phyloP scores from a whole-genome alignment of 2,113 vertebrate genomes.

The Crocuta crocuta region DNA sequence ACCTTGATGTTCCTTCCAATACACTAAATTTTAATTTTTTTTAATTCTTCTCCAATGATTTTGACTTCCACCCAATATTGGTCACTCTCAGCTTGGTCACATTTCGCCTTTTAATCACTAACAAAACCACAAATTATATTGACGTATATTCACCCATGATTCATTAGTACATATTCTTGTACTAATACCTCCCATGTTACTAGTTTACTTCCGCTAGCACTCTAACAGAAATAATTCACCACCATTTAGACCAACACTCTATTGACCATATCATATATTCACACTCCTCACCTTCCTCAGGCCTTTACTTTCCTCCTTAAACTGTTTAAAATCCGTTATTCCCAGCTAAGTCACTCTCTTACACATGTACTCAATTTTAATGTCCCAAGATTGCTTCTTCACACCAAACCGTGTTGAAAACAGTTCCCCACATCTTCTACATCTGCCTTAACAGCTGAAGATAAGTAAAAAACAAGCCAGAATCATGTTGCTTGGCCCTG shows the following conservation, averaged over 20 bases:
- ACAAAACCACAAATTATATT: neutral
- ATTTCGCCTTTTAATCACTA: neutral
- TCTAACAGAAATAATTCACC: neutral
- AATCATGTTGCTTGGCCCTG: neutral
- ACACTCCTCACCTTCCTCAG: neutral
- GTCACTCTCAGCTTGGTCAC: neutral
- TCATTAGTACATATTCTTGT: neutral
- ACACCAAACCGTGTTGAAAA: neutral
- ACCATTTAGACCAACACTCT: neutral
- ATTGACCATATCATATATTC: neutral
- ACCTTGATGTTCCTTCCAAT: neutral
- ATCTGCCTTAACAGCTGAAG: neutral
- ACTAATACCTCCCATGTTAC: neutral
- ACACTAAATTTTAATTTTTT: neutral
- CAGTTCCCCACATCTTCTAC: neutral
- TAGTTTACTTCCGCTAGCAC: neutral
- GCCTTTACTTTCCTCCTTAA: neutral
- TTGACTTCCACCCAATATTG: neutral
- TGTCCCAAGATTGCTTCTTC: neutral
- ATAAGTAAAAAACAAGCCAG: neutral
- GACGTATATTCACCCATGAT: neutral
- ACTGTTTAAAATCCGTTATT: neutral
- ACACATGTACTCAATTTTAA: neutral
- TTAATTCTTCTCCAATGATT: neutral
- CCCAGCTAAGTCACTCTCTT: neutral